Percentiles rank a stretch among this genome's conserved stretches.
Evolutionary conservation across 1,140 invertebrate species (phyloP).

Genomic region (Solenopsis fugax): DNA sequence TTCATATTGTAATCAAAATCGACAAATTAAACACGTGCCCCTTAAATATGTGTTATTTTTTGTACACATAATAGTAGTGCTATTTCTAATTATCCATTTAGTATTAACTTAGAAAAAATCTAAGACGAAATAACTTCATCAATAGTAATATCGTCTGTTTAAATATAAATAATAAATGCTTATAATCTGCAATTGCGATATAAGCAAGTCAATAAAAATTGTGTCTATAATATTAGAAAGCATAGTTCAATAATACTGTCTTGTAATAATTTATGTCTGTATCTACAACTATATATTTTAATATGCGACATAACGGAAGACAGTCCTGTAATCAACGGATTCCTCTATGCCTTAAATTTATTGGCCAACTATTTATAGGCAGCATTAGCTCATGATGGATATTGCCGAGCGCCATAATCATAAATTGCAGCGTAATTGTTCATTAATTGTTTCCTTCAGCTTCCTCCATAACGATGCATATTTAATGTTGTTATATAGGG

Average conservation of each 20-base stretch:
- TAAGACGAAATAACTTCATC: not conserved
- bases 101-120: not conserved
- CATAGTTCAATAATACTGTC: not conserved
- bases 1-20: slow-evolving; percentile 54
- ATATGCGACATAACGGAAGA: not conserved
- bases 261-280: slow-evolving; percentile 3
- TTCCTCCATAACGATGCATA: slow-evolving; percentile 36
- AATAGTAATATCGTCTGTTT: not conserved
- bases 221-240: not conserved
- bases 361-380: slow-evolving; percentile 29
- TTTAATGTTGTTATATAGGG: slow-evolving; percentile 16
- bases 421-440: slow-evolving; percentile 49
- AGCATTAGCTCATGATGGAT: slow-evolving; percentile 32
- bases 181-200: not conserved
- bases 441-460: slow-evolving; percentile 56
- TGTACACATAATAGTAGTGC: slow-evolving; percentile 19
- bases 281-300: slow-evolving; percentile 21
- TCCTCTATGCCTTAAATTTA: slow-evolving; percentile 28
- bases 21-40: not conserved
- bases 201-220: not conserved
- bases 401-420: slow-evolving; percentile 33
- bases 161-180: not conserved
- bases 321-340: slow-evolving; percentile 11
- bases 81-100: slow-evolving; percentile 46
- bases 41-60: slow-evolving; percentile 21